Conservation (phyloP, 2,888 invertebrate species). For the Tolmerus cingulatus region DNA sequence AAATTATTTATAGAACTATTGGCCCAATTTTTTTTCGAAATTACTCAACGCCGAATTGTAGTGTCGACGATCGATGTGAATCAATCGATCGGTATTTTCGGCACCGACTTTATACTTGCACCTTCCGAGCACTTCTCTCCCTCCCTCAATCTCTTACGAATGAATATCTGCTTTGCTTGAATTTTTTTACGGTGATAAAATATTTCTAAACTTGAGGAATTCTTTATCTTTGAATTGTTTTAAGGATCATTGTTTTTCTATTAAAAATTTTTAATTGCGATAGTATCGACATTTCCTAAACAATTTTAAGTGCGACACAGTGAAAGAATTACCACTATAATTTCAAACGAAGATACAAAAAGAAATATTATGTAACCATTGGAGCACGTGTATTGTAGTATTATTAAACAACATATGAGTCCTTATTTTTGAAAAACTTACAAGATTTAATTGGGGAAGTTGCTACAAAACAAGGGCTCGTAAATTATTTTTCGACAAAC, state of each 20-base stretch:
- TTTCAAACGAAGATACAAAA: too few species aligned
- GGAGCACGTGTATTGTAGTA: too few species aligned
- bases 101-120: neutral
- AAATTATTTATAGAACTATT: conserved; percentile 36
- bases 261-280: neutral
- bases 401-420: neutral
- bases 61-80: neutral
- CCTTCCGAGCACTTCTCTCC: neutral
- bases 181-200: neutral
- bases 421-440: too few species aligned
- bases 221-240: neutral
- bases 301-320: too few species aligned
- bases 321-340: neutral
- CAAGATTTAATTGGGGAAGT: too few species aligned
- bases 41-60: neutral
- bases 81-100: neutral
- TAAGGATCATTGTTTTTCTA: neutral
- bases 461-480: too few species aligned
- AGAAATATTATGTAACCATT: neutral
- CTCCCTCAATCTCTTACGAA: neutral
- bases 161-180: neutral
- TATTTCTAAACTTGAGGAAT: neutral
- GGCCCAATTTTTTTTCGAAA: conserved; percentile 9
- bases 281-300: neutral
- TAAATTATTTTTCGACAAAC: neutral